These are phyloP conservation scores for Enteromius treurensis DNA, from an alignment of 2,797 vertebrate species.

Conservation along the genomic window DNA sequence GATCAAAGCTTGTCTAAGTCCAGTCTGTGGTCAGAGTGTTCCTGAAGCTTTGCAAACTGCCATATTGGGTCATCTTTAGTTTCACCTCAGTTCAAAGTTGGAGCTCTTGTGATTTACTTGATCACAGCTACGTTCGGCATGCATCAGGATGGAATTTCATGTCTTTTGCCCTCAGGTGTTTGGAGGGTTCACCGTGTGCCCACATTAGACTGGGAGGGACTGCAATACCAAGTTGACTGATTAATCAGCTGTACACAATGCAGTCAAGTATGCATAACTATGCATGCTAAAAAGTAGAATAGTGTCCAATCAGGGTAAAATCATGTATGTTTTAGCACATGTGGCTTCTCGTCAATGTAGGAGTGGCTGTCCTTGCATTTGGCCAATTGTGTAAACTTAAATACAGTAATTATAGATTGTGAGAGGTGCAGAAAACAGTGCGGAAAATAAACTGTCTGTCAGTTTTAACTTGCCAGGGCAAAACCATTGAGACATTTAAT, in stretches of 20 bases:
- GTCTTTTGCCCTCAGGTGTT: conserved; percentile 45
- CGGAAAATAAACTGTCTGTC: neutral
- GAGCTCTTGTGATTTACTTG: conserved; percentile 41
- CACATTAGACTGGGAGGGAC: conserved; percentile 2
- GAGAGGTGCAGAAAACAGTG: conserved; percentile 20
- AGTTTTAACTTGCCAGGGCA: neutral
- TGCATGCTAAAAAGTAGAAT: neutral
- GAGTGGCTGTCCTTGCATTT: conserved; percentile 1
- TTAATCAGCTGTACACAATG: neutral
- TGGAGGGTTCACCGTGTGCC: conserved; percentile 21
- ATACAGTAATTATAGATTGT: conserved; percentile 16
- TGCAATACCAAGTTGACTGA: neutral
- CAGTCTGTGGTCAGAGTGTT: conserved; percentile 38
- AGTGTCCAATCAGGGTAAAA: neutral
- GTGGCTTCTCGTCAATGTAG: neutral
- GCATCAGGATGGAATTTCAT: conserved; percentile 38
- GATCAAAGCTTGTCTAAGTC: conserved; percentile 53
- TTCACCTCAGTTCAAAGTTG: conserved; percentile 57
- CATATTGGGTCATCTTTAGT: conserved; percentile 39
- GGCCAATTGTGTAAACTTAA: conserved; percentile 22
- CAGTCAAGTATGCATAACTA: neutral
- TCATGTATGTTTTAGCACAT: neutral
- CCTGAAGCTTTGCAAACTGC: conserved; percentile 23
- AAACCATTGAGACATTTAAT: neutral
- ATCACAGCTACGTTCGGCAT: conserved; percentile 28